These are phyloP conservation scores for Heliconius sara DNA, from an alignment of 2,888 invertebrate genomes.

Conservation along the genomic window DNA sequence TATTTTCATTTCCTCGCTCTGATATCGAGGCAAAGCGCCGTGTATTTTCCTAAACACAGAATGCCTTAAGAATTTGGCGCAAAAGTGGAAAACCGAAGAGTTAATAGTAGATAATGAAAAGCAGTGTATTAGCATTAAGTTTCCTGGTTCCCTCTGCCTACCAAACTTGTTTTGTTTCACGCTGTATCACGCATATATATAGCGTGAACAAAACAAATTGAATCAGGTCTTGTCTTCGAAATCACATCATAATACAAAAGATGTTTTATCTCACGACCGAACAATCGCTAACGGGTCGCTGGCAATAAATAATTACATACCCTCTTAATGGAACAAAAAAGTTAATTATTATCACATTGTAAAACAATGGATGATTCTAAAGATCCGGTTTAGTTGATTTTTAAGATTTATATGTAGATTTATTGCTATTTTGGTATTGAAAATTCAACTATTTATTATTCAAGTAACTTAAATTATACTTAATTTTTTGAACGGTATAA, in stretches of 20 bases:
- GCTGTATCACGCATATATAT: too few species aligned
- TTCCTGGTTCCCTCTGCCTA: not conserved
- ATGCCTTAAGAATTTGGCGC: not conserved
- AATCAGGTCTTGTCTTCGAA: not conserved
- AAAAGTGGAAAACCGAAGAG: not conserved
- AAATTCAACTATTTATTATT: not conserved
- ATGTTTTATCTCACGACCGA: constrained; percentile 17
- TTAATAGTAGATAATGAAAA: not conserved
- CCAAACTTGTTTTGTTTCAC: not conserved
- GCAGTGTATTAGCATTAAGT: not conserved
- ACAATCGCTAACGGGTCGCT: constrained; percentile 12
- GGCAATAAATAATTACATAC: constrained; percentile 22
- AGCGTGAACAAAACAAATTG: not conserved
- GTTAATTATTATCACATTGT: constrained; percentile 11
- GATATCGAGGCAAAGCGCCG: too few species aligned
- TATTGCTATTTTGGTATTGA: not conserved
- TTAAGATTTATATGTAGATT: not conserved
- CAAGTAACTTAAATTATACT: too few species aligned
- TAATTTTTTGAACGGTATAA: too few species aligned
- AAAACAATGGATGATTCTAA: constrained; percentile 3
- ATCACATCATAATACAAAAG: constrained; percentile 1
- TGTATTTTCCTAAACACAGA: too few species aligned
- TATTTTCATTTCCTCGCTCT: too few species aligned
- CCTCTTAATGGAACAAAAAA: constrained; percentile 23
- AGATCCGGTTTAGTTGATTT: constrained; percentile 19